Base-by-base conservation (phyloP, 2,888 invertebrate genomes). In the Pseudococcus longispinus region DNA sequence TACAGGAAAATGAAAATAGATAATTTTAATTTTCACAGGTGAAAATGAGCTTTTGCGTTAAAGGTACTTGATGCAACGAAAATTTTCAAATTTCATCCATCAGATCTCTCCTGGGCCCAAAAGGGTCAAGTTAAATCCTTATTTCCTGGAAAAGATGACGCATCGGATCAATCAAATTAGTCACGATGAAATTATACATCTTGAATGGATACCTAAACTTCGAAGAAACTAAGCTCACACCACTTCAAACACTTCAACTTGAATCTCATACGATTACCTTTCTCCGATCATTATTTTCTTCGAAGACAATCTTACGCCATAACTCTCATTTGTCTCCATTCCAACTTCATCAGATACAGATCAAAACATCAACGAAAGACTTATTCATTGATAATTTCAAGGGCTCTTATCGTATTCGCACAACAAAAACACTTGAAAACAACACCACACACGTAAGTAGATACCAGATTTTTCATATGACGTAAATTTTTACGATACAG, bases 401-500 rank as follows among this genome's bases (percentile, higher is more conserved):
- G 20, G 44, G 60, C 26, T 70, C 23, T 84, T 20, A 20, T 5
- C 29, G 70, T 9, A 65, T 55, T 26, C 26, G 44, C 29, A 29
- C 46, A 15, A 2, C 13, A 15, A 83, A n/a, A n/a, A 37, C 13
- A 60, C 70, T 46, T 23, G 46, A 83, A 83, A 83, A 46, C n/a
- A 46, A 83, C 44, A 51, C 44, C 26, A 2, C 83, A n/a, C 46
- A 82, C 9, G 13, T 51, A n/a, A n/a, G n/a, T n/a, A n/a, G n/a
- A n/a, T n/a, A 83, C 46, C 55, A 51, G 46, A 55, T 46, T 46
- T 20, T 29, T 18, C 55, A 55, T 83, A 82, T 46, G 42, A 82
- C 82, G 42, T 70, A 70, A 70, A 70, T 9, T 70, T 70, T 70
- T 29, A 70, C 70, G 70, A 29, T 70, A 70, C 70, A 32, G 70